phyloP scores from a whole-genome alignment of 37 sponge, comb jelly and placozoan species.

The Chondrosia reniformis region DNA sequence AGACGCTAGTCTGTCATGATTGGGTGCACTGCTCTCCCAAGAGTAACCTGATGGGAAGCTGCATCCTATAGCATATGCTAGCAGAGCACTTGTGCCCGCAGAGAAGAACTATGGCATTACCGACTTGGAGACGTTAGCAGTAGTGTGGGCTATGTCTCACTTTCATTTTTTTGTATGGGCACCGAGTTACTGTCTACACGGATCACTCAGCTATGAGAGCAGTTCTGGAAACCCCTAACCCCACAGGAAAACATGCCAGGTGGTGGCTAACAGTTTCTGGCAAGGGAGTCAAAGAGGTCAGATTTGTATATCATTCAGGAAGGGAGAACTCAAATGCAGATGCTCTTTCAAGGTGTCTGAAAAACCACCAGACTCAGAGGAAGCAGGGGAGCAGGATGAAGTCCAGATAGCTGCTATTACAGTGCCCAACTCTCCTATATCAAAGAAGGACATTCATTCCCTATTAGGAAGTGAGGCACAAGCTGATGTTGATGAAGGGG shows the following conservation, averaged over 20 bases:
- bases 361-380: not conserved
- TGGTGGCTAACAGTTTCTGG: slow-evolving; percentile 35
- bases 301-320: slow-evolving; percentile 13
- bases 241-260: slow-evolving; percentile 36
- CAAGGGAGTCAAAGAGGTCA: slow-evolving; percentile 16
- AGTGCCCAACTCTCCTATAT: too few species aligned
- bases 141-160: slow-evolving; percentile 38
- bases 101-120: slow-evolving; percentile 42
- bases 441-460: not conserved
- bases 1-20: slow-evolving; percentile 24
- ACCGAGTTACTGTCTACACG: slow-evolving; percentile 30
- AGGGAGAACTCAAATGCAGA: slow-evolving; percentile 29
- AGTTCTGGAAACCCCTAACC: slow-evolving; percentile 28
- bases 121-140: slow-evolving; percentile 47
- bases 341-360: slow-evolving; percentile 29
- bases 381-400: not conserved
- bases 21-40: slow-evolving; percentile 34
- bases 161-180: slow-evolving; percentile 30
- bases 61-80: slow-evolving; percentile 39
- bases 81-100: slow-evolving; percentile 21
- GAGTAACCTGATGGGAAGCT: slow-evolving; percentile 20
- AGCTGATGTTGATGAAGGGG: not conserved
- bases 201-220: slow-evolving; percentile 40
- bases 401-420: not conserved
- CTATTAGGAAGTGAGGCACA: not conserved